Percentiles rank a stretch among this genome's conserved stretches.
phyloP scores from a whole-genome alignment of 2,888 invertebrate genomes.

The Bombylius discolor region DNA sequence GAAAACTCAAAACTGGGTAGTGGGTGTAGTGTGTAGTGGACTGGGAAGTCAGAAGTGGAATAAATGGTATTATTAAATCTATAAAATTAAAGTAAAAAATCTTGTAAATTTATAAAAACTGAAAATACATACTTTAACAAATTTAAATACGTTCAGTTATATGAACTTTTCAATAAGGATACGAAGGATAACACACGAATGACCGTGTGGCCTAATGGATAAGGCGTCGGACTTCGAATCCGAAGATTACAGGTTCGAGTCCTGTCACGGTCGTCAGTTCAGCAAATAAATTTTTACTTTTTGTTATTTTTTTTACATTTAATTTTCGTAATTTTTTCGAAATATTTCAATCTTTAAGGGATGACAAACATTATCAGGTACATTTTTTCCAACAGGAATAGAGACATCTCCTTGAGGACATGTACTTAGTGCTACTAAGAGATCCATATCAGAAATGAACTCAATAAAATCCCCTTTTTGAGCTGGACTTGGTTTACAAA shows the following conservation, averaged over 20 bases:
- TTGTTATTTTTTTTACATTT: neutral
- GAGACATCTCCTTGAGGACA: slow-evolving; percentile 40
- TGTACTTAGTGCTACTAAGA: slow-evolving; percentile 36
- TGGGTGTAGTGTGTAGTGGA: no score
- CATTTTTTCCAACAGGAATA: slow-evolving; percentile 22
- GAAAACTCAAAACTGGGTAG: no score
- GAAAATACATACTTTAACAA: no score
- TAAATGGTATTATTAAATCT: no score
- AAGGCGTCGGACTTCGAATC: slow-evolving; percentile 39
- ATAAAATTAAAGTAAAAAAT: no score
- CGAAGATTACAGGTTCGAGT: slow-evolving; percentile 39
- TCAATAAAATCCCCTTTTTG: slow-evolving; percentile 39
- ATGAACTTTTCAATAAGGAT: no score
- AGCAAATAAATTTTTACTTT: no score
- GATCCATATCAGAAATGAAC: slow-evolving; percentile 40
- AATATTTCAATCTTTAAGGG: slow-evolving; percentile 36
- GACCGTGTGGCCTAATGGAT: slow-evolving; percentile 38
- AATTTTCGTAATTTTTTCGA: slow-evolving; percentile 19
- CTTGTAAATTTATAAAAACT: no score
- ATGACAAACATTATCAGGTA: slow-evolving; percentile 21
- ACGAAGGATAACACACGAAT: no score
- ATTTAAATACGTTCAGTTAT: no score
- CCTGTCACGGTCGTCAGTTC: slow-evolving; percentile 32
- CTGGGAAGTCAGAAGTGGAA: no score
- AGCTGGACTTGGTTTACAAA: slow-evolving; percentile 39